Percentiles rank a stretch among this genome's conserved stretches.
These are phyloP conservation scores for Bombus ignitus DNA, from an alignment of 1,140 invertebrate genomes.

Conservation along the genomic window DNA sequence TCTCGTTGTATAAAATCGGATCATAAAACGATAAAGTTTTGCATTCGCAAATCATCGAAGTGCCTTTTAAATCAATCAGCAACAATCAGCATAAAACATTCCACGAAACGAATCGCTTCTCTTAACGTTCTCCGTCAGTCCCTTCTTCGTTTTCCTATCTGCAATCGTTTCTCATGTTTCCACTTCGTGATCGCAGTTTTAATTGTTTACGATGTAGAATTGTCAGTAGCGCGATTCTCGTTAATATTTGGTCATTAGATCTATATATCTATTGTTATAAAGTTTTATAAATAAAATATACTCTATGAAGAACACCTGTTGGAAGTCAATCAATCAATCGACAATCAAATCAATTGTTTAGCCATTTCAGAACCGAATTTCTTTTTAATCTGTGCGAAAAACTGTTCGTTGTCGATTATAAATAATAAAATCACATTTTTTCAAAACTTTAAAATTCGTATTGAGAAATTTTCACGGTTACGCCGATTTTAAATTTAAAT, in stretches of 20 bases:
- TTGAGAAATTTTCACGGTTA: no score
- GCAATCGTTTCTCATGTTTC: not conserved
- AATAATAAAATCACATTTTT: not conserved
- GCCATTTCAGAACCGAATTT: not conserved
- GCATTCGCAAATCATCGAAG: not conserved
- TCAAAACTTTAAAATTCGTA: no score
- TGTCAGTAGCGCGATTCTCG: not conserved
- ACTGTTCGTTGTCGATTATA: not conserved
- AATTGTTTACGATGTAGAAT: not conserved
- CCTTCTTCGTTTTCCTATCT: not conserved
- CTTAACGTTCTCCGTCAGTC: not conserved
- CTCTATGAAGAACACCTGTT: not conserved
- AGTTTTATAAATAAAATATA: slow-evolving; percentile 46
- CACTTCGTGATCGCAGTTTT: not conserved
- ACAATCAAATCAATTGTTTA: not conserved
- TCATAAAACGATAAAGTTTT: not conserved
- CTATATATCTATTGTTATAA: slow-evolving; percentile 36
- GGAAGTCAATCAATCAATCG: not conserved
- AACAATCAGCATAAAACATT: not conserved
- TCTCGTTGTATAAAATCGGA: slow-evolving; percentile 10
- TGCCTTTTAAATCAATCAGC: slow-evolving; percentile 8
- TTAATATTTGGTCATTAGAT: slow-evolving; percentile 4
- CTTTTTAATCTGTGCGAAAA: not conserved
- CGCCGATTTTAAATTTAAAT: no score
- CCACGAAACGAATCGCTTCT: not conserved